A percentile compares a stretch with the other conserved stretches of the same genome.
phyloP scores from a whole-genome alignment of 2,888 invertebrate species.

The Leucophora obtusa region DNA sequence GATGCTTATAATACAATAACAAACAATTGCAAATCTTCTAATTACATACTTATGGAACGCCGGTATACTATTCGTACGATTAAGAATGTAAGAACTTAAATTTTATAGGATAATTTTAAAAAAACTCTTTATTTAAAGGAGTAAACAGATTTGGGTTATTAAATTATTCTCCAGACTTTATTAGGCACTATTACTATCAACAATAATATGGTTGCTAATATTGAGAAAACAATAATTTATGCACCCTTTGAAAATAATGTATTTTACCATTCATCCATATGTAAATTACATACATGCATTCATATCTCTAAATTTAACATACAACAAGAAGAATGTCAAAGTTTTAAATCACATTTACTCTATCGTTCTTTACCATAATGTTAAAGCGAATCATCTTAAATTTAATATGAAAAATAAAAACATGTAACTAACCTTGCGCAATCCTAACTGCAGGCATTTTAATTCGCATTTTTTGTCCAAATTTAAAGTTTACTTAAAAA shows the following conservation, averaged over 20 bases:
- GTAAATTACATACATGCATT: neutral
- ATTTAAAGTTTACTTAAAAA: constrained; percentile 46
- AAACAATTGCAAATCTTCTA: no score
- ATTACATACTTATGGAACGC: no score
- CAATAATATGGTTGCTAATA: no score
- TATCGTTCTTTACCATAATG: neutral
- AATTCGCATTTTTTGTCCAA: constrained; percentile 90
- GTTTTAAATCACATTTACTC: constrained; percentile 9
- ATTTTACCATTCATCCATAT: constrained; percentile 22
- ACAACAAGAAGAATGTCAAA: neutral
- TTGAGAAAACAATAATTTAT: constrained; percentile 27
- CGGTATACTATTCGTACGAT: no score
- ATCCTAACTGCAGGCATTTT: constrained; percentile 98
- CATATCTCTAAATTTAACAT: no score
- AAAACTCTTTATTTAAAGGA: no score
- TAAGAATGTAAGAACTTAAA: no score
- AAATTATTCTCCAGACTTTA: no score
- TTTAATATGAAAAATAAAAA: neutral
- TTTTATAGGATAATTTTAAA: no score
- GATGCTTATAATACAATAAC: no score
- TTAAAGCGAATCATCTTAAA: constrained; percentile 6
- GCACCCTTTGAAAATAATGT: constrained; percentile 29
- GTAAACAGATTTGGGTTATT: no score
- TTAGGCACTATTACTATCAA: no score
- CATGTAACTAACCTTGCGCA: constrained; percentile 91